These are phyloP conservation scores for Oreochromis grahami DNA, from an alignment of 2,797 vertebrate genomes.

Conservation along the genomic window DNA sequence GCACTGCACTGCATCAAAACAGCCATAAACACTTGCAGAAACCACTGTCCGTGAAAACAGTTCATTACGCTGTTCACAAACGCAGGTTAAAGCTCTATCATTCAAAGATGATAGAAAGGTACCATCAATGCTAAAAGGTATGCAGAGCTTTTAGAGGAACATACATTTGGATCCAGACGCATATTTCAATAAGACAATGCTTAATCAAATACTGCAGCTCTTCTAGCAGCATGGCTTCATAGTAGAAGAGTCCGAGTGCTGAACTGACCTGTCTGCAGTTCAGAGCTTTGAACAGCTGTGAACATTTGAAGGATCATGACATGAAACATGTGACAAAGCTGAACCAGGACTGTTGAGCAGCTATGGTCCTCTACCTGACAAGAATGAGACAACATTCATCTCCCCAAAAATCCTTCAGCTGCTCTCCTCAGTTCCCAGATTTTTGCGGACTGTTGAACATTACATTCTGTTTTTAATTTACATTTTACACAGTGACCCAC, in stretches of 20 bases:
- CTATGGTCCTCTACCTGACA: neutral
- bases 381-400: neutral
- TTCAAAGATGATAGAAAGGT: neutral
- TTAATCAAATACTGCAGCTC: neutral
- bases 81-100: neutral
- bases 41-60: neutral
- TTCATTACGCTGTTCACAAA: neutral
- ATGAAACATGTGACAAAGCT: neutral
- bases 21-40: neutral
- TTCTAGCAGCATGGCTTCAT: rapidly evolving
- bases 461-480: neutral
- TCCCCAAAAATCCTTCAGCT: neutral
- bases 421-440: neutral
- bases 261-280: neutral
- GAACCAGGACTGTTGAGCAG: neutral
- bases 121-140: neutral
- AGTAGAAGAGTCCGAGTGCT: neutral
- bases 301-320: neutral
- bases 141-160: neutral
- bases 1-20: neutral
- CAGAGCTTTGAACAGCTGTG: neutral
- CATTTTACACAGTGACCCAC: rapidly evolving
- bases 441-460: neutral
- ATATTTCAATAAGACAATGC: neutral
- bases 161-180: neutral